A percentile compares a stretch with the other conserved stretches of the same genome.
phyloP scores from a whole-genome alignment of 2,888 invertebrate genomes.

The Habrosyne pyritoides region DNA sequence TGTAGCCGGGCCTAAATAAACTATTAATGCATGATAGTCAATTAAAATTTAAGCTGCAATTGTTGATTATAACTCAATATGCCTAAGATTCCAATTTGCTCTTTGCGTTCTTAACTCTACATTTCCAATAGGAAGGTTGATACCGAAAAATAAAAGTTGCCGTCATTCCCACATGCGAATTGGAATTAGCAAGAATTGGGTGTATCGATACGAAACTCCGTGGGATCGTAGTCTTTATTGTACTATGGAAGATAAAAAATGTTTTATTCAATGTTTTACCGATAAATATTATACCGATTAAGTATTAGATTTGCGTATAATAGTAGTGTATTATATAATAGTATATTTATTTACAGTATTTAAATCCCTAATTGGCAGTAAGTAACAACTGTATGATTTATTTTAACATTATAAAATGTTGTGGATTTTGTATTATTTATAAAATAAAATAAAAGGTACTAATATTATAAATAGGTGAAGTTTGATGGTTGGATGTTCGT shows the following conservation, averaged over 20 bases:
- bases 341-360: too few species aligned
- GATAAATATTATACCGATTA: too few species aligned
- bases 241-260: background rate
- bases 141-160: constrained; percentile 67
- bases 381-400: too few species aligned
- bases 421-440: too few species aligned
- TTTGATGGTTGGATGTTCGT: too few species aligned
- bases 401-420: too few species aligned
- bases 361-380: too few species aligned
- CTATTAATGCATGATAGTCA: background rate
- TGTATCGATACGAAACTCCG: constrained; percentile 48
- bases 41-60: background rate
- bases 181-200: constrained; percentile 62
- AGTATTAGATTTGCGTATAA: too few species aligned
- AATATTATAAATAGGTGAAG: too few species aligned
- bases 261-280: background rate
- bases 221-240: background rate
- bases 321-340: too few species aligned
- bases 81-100: background rate
- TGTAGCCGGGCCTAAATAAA: too few species aligned
- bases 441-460: too few species aligned
- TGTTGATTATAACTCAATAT: background rate
- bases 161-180: constrained; percentile 70
- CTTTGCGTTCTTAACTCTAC: constrained; percentile 43
- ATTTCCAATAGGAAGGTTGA: constrained; percentile 40